Evolutionary conservation across 2,888 invertebrate genomes (phyloP), one percentile per base, ranked within the genome.

Genomic region (Disparrhopalites patrizii): DNA sequence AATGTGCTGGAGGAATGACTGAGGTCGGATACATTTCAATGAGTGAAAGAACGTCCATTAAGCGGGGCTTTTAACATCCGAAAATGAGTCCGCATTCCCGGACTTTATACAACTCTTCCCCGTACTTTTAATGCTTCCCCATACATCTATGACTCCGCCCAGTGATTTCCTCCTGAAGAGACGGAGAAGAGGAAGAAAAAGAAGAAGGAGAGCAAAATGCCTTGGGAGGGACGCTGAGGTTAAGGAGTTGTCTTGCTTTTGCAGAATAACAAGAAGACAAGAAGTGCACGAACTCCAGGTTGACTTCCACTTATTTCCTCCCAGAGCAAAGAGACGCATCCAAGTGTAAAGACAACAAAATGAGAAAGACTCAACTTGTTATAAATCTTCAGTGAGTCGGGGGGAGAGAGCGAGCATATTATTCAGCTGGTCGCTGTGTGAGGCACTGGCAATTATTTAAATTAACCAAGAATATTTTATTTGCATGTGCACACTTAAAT

Each of bases 381-480:
- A 57, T 57, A 57, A 57, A 57, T 57, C 57, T 57, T 57, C 27
- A 57, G 43, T 40, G 40, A 57, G 57, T 40, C 38, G 57, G 40
- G 36, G 30, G 28, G 25, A 23, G 28, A 55, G 63, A 56, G 47
- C 50, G 43, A 64, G 56, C 54, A 27, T 25, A 18, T 64, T 43
- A 40, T 28, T 54, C 54, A 50, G 55, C 50, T 43, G 55, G 56
- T 64, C 56, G 64, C 47, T 43, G 50, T 64, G 40, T 55, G 54
- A 36, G 47, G 52, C 33, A 58, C 20, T 56, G 56, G 51, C 52
- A 65, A 65, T 65, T 65, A 65, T 65, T 57, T 57, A 65, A 65
- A 65, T 65, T 57, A 57, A 65, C 57, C 65, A 57, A 57, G 52
- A 57, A 65, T 65, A 65, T 65, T 65, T 65, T 65, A 65, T 65